Percentiles rank a stretch among this genome's conserved stretches.
Evolutionary conservation across 1,140 invertebrate genomes (phyloP).

Genomic region (Apolygus lucorum): DNA sequence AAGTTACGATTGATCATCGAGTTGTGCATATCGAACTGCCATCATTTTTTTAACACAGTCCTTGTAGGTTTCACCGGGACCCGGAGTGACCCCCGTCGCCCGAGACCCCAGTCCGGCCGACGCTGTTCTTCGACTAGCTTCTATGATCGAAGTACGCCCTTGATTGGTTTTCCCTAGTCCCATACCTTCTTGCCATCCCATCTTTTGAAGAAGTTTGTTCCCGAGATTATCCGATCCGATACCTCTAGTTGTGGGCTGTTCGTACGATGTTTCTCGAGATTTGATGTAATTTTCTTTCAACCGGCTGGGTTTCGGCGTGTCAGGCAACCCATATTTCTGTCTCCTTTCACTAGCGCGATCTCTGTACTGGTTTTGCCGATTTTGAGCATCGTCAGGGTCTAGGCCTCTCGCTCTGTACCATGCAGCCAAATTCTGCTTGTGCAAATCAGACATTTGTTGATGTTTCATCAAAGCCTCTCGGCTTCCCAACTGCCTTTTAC

Average conservation of each 20-base stretch:
- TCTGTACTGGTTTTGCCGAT: constrained; percentile 59
- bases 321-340: constrained; percentile 83
- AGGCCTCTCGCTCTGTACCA: constrained; percentile 48
- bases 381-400: constrained; percentile 46
- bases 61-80: constrained; percentile 77
- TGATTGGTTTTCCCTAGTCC: constrained; percentile 88
- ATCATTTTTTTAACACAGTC: constrained; percentile 87
- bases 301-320: constrained; percentile 62
- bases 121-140: constrained; percentile 56
- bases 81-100: constrained; percentile 58
- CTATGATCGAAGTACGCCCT: constrained; percentile 85
- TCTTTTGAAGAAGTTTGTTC: constrained; percentile 89
- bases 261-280: constrained; percentile 48
- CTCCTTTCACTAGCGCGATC: constrained; percentile 93
- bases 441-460: constrained; percentile 85
- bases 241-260: constrained; percentile 57
- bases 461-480: constrained; percentile 84
- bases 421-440: constrained; percentile 83
- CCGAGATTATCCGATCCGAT: constrained; percentile 85
- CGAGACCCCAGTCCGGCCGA: constrained; percentile 68
- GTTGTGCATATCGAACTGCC: constrained; percentile 70
- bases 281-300: constrained; percentile 58
- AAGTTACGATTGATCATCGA: constrained; percentile 36
- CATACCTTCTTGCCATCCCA: constrained; percentile 96
- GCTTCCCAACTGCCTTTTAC: constrained; percentile 88